Percentiles rank a stretch among this genome's conserved stretches.
phyloP scores from a whole-genome alignment of 2,113 vertebrate species.

The Myrmophylax atrothorax region DNA sequence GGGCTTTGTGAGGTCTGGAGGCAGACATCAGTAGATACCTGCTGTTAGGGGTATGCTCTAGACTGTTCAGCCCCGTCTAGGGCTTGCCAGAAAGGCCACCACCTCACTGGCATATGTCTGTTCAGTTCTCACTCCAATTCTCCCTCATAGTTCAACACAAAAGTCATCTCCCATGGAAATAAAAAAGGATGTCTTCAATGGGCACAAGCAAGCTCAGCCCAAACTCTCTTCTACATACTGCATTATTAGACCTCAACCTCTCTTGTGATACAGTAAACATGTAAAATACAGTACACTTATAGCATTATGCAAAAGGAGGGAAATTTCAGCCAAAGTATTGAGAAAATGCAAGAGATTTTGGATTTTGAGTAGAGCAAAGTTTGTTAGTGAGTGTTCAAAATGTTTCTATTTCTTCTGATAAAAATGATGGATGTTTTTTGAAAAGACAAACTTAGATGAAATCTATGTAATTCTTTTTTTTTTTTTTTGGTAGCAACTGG shows the following conservation, averaged over 20 bases:
- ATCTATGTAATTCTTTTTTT: not conserved
- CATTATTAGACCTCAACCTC: not conserved
- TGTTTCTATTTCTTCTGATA: not conserved
- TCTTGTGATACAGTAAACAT: not conserved
- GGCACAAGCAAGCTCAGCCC: not conserved
- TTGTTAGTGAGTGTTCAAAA: not conserved
- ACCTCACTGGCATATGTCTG: fast-evolving
- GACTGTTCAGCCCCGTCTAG: not conserved
- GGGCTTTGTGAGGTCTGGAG: not conserved
- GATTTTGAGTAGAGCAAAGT: not conserved
- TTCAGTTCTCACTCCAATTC: not conserved
- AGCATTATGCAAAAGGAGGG: not conserved
- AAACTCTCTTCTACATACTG: not conserved
- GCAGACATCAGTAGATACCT: not conserved
- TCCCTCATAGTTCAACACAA: not conserved
- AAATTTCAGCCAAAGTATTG: not conserved
- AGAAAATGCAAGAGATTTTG: not conserved
- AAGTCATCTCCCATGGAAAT: not conserved
- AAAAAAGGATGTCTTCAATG: not conserved
- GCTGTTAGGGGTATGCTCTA: not conserved
- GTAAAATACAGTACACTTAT: not conserved
- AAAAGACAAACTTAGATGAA: not conserved
- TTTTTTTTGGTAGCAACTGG: not conserved
- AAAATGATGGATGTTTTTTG: not conserved
- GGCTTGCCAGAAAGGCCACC: not conserved